These are phyloP conservation scores for Micrastur ruficollis DNA, from an alignment of 2,797 vertebrate genomes.

Conservation along the genomic window DNA sequence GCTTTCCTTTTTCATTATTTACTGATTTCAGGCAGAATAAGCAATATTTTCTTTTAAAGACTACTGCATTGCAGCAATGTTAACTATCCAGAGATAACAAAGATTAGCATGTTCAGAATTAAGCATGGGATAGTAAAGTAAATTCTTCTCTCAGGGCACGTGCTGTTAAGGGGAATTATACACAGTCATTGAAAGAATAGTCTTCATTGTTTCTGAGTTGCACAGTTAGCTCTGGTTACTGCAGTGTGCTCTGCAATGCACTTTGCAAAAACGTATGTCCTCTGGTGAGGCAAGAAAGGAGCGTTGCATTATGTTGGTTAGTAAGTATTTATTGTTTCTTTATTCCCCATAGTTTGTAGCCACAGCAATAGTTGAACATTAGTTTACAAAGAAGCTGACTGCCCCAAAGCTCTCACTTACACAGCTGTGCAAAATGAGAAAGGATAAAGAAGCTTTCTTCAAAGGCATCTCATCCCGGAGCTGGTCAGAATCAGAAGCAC, in stretches of 20 bases:
- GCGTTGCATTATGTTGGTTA: background rate
- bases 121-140: background rate
- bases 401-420: background rate
- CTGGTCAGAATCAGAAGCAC: background rate
- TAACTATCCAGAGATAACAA: background rate
- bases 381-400: background rate
- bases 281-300: background rate
- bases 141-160: background rate
- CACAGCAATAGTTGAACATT: background rate
- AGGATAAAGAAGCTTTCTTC: background rate
- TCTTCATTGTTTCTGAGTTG: background rate
- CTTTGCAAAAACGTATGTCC: background rate
- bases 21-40: background rate
- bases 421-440: background rate
- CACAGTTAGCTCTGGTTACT: background rate
- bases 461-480: background rate
- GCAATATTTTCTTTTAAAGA: background rate
- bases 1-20: background rate
- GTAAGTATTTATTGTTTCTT: constrained; percentile 10
- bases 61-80: background rate
- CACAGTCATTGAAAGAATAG: background rate
- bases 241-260: background rate
- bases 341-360: background rate
- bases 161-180: background rate
- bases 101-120: background rate